Base-by-base conservation (phyloP, 2,888 invertebrate genomes). In the Tolmerus cingulatus region DNA sequence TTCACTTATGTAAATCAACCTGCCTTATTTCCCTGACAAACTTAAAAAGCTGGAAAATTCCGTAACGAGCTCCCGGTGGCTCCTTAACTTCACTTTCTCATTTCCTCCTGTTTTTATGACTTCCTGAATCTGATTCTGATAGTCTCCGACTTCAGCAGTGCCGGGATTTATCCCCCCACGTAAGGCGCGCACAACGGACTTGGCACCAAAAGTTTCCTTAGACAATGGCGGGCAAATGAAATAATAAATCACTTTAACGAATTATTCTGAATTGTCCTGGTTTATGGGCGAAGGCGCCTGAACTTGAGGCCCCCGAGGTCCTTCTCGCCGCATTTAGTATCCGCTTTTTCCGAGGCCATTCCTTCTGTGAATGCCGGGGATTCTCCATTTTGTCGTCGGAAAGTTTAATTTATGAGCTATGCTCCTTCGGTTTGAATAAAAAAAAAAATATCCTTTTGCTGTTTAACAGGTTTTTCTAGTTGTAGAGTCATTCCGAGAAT, bases 171-270 rank as follows among this genome's bases (percentile, higher is more conserved):
- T 82, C 51, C 55, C 57, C 43, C 55, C 27, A 34, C 55, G 30
- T 30, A 51, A 51, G 66, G 66, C 23, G 55, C 82, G 30, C n/a
- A 55, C 82, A 51, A 82, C 55, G 30, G 57, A 82, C 82, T 82
- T 82, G 51, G 82, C 82, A 51, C 82, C 82, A 23, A 34, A 30
- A 76, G 79, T 46, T 40, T 79, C 76, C 34, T 82, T 82, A 82
- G 82, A 82, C 82, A 82, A 57, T 51, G 55, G 82, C 30, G 55
- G 30, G 57, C 82, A 82, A 82, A 82, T 82, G 82, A 82, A 82
- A 82, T 82, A 82, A 82, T 82, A 82, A 82, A 82, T 82, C 82
- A 82, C 82, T 82, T 82, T 51, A 82, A 57, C 82, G 82, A 82
- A 82, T 82, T 82, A 82, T 57, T 82, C 82, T 27, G 82, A 82